phyloP scores from a whole-genome alignment of 2,797 vertebrate genomes.

The Peromyscus eremicus region DNA sequence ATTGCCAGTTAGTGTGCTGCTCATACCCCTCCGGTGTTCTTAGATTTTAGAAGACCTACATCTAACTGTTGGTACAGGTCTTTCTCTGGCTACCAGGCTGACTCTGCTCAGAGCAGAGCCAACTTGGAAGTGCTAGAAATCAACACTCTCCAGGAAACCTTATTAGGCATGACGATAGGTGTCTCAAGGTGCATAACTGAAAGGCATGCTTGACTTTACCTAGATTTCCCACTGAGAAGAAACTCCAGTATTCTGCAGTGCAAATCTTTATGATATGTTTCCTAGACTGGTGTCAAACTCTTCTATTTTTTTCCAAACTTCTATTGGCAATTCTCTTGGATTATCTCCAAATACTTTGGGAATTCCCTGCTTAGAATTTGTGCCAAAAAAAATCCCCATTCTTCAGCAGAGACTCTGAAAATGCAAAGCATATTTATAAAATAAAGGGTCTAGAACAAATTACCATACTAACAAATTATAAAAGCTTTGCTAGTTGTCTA shows the following conservation, averaged over 20 bases:
- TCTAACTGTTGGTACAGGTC: background rate
- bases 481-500: background rate
- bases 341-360: background rate
- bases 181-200: background rate
- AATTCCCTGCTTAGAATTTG: background rate
- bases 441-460: background rate
- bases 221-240: background rate
- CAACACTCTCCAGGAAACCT: background rate
- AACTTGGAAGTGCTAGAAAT: background rate
- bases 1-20: background rate
- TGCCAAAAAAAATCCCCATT: background rate
- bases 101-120: fast-evolving
- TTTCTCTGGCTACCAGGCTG: background rate
- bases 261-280: background rate
- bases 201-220: background rate
- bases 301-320: background rate
- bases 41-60: background rate
- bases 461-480: background rate
- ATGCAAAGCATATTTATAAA: background rate
- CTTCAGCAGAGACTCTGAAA: background rate
- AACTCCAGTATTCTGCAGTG: background rate
- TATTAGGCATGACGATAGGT: background rate
- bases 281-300: background rate
- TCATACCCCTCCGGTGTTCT: fast-evolving
- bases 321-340: background rate